Base-by-base conservation (phyloP, 2,797 vertebrate genomes). In the Phataginus tetradactyla region DNA sequence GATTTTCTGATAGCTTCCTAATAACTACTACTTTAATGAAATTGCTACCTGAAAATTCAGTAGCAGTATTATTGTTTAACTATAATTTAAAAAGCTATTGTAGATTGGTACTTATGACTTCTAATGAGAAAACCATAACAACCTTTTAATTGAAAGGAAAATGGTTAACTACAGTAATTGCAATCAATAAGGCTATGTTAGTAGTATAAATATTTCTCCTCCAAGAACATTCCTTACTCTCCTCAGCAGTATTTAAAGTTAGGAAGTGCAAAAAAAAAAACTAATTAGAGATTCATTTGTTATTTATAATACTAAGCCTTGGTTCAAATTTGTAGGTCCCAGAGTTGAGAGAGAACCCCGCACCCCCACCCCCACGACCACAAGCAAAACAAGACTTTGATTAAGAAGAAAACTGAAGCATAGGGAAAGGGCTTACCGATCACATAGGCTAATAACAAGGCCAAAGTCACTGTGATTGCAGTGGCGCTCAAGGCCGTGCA, bases 401-500 rank as follows among this genome's bases (percentile, higher is more conserved):
- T 93, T 81, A 80, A 34, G 75, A 71, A 74, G 97, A 77, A 59
- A 15, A 81, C 14, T 1, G n/a, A 21, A 78, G 85, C 51, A 59
- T 93, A 34, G 81, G 68, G 85, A 71, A 39, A 61, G 17, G 39
- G 85, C 99, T 99, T 99, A 99, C 99, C 99, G 4, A 99, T 99
- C 97, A 99, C 99, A 77, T 99, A 99, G 96, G 99, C 99, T 91
- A 99, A 99, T 97, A 99, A 97, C 98, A 99, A 97, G 2, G 99
- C 99, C 97, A 99, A 98, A 20, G 99, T 99, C 96, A 99, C 99
- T 0, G 99, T 99, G 89, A 99, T 99, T 5, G 99, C 99, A 0
- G 99, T 99, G 13, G 99, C 99, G 0, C 99, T 99, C 98, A 99
- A 97, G 55, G 99, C 99, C 0, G 99, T 99, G 55, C 99, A 99